These are phyloP conservation scores for Atta cephalotes DNA, from an alignment of 1,140 invertebrate species.

Conservation along the genomic window DNA sequence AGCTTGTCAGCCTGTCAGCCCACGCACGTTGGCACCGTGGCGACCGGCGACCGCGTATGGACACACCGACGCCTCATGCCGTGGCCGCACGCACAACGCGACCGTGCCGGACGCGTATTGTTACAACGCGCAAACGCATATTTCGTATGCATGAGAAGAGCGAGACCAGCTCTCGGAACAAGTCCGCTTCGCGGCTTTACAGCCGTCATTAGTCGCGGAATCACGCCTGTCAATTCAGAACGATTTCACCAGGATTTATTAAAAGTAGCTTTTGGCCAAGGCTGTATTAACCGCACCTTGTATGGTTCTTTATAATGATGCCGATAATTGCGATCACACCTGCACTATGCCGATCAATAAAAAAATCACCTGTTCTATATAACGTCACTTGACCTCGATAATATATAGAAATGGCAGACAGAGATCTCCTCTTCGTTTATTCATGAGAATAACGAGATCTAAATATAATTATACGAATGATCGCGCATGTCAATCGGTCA, in stretches of 20 bases:
- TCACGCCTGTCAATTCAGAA: conserved; percentile 61
- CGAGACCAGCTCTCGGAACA: conserved; percentile 15
- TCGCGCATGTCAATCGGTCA: conserved; percentile 39
- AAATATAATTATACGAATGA: conserved; percentile 33
- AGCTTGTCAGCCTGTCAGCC: conserved; percentile 85
- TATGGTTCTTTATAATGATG: conserved; percentile 26
- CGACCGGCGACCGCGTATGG: conserved; percentile 58
- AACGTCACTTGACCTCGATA: neutral
- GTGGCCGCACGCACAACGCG: conserved; percentile 37
- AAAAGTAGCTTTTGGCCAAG: conserved; percentile 18
- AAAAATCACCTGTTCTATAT: conserved; percentile 33
- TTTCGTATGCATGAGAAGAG: conserved; percentile 54
- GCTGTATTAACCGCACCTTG: neutral
- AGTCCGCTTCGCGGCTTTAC: conserved; percentile 55
- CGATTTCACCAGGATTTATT: conserved; percentile 62
- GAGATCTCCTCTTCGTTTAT: neutral
- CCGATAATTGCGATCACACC: conserved; percentile 31
- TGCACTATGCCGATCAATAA: conserved; percentile 15
- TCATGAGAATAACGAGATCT: conserved; percentile 2
- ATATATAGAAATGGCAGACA: neutral
- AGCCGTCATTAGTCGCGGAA: conserved; percentile 71
- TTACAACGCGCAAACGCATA: conserved; percentile 45
- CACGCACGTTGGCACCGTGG: conserved; percentile 83
- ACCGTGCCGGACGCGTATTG: conserved; percentile 61
- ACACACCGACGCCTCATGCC: conserved; percentile 76